Base-by-base conservation (phyloP, 2,113 vertebrate species). In the Collichthys lucidus region DNA sequence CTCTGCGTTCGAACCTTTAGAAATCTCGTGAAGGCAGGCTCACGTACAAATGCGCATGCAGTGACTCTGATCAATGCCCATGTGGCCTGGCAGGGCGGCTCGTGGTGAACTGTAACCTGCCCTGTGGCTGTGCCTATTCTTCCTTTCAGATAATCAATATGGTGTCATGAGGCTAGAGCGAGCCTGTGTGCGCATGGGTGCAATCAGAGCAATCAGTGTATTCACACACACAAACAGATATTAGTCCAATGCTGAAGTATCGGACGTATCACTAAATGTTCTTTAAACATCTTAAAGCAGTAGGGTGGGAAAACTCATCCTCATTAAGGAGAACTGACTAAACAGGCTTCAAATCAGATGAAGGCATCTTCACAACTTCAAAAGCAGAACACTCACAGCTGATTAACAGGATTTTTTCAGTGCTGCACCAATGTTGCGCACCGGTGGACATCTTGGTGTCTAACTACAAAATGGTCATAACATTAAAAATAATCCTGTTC, bases 131-230 rank as follows among this genome's bases (percentile, higher is more conserved):
- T 73, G 70, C 66, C 60, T 53, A 70, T 61, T 77, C 53, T 73
- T 86, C 60, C 83, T 59, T 71, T 74, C 55, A 63, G 62, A 72
- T 26, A 80, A 90, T 93, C 88, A 79, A 92, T 91, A 73, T 4
- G 4, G 46, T 83, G 47, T 89, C 49, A 89, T 87, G 74, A 57
- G 77, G 77, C 64, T 9, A 68, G 76, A 82, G 29, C 4, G 68
- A 20, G 64, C 35, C 65, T 59, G 49, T 50, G 42, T 66, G 77
- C 49, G 60, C 50, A 44, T 52, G 50, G 12, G 62, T 63, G n/a
- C 68, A 24, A 83, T 84, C 65, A 35, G 31, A 66, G 56, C 49
- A 4, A 62, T 80, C 83, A 75, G 11, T 59, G 68, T 5, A 12
- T 72, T 55, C n/a, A 20, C 35, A 55, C 29, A 17, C 35, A 60